Conservation (phyloP, 1,140 invertebrate species). For the Gryllus bimaculatus region DNA sequence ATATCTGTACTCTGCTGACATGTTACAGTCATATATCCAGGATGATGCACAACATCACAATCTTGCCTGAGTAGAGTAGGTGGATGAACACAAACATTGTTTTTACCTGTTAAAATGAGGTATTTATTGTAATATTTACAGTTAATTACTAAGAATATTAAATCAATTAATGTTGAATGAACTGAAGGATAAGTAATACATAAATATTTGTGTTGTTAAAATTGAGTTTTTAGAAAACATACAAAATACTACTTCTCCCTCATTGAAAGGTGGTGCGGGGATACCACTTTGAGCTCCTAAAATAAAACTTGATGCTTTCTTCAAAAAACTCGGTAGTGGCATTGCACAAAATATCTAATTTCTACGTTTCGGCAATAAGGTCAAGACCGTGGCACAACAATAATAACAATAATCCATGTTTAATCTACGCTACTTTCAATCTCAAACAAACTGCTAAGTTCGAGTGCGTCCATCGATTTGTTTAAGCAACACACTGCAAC, state of each 20-base stretch:
- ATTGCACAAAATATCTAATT: no score
- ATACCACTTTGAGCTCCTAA: constrained; percentile 11
- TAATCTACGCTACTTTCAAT: no score
- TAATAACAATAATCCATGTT: no score
- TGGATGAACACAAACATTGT: constrained; percentile 94
- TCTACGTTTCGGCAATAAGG: no score
- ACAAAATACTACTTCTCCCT: constrained; percentile 19
- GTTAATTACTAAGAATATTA: neutral
- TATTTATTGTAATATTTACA: neutral
- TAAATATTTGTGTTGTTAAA: no score
- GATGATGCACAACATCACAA: constrained; percentile 75
- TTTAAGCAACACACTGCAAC: no score
- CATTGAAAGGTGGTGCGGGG: constrained; percentile 10
- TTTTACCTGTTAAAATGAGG: constrained; percentile 40
- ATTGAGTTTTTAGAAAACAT: neutral
- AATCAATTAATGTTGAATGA: no score
- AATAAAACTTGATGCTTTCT: constrained; percentile 16
- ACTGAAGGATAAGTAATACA: no score
- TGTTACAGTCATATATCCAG: constrained; percentile 81
- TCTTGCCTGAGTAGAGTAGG: constrained; percentile 67
- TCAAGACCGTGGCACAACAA: no score
- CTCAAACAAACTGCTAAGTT: no score
- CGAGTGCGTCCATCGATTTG: no score
- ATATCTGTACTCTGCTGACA: constrained; percentile 53
- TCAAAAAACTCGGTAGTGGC: constrained; percentile 16